phyloP scores from a whole-genome alignment of 2,797 vertebrate genomes.

The Galaxias olidus region DNA sequence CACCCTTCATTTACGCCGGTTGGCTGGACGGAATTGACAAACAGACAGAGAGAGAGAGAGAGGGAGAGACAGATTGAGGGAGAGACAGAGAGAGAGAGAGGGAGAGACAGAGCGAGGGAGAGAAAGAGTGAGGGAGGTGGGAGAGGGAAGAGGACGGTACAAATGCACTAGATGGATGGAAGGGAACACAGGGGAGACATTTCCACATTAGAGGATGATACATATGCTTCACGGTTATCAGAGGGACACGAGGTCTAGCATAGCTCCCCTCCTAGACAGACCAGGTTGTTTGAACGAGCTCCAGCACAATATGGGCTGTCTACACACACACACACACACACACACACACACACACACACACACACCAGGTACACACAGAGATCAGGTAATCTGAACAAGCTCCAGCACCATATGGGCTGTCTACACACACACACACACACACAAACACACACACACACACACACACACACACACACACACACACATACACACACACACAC shows the following conservation, averaged over 20 bases:
- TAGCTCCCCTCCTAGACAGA: conserved; percentile 14
- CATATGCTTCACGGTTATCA: conserved; percentile 22
- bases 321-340: conserved; percentile 1
- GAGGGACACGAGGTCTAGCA: conserved; percentile 17
- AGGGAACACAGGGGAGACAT: conserved; percentile 21
- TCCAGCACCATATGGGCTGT: no score
- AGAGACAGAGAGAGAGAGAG: conserved; percentile 6
- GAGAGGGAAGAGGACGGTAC: conserved; percentile 1
- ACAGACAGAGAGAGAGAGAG: conserved; percentile 5
- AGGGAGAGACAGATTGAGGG: conserved; percentile 3
- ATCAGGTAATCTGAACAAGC: no score
- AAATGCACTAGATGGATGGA: conserved; percentile 10
- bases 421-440: no score
- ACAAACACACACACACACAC: no score
- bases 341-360: conserved; percentile 10
- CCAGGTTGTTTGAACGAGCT: not conserved
- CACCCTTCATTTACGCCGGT: conserved; percentile 12
- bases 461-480: conserved; percentile 12
- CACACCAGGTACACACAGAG: no score
- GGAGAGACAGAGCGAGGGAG: conserved; percentile 9
- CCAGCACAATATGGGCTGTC: not conserved
- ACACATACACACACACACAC: conserved; percentile 2
- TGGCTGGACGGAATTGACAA: not conserved
- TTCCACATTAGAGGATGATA: conserved; percentile 18
- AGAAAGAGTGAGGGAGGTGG: conserved; percentile 15